A percentile compares a stretch with the other conserved stretches of the same genome.
These are phyloP conservation scores for Corydoras sp. DNA, from an alignment of 2,113 vertebrate species.

Conservation along the genomic window DNA sequence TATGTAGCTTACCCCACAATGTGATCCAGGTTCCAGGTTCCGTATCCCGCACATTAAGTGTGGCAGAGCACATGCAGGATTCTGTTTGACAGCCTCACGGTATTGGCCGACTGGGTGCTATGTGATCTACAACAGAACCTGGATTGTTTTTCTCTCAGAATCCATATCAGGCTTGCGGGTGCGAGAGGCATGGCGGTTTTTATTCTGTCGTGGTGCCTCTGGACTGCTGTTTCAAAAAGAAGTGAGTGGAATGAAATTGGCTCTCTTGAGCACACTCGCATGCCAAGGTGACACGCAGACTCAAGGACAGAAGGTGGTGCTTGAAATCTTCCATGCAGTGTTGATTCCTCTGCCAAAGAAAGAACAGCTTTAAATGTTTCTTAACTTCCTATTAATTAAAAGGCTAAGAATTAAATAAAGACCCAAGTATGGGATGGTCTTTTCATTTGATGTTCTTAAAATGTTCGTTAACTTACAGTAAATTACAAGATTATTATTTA, in stretches of 20 bases:
- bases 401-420: too few relatives aligned
- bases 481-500: too few relatives aligned
- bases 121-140: slow-evolving; percentile 50
- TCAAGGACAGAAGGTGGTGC: not conserved
- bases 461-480: too few relatives aligned
- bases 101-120: slow-evolving; percentile 26
- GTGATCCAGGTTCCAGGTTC: not conserved
- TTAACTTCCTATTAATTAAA: too few relatives aligned
- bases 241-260: slow-evolving; percentile 19
- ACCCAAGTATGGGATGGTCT: too few relatives aligned
- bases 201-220: slow-evolving; percentile 23
- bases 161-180: slow-evolving; percentile 27
- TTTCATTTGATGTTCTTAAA: too few relatives aligned
- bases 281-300: slow-evolving; percentile 17
- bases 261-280: slow-evolving; percentile 10
- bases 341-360: too few relatives aligned
- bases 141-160: slow-evolving; percentile 34
- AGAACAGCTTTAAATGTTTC: too few relatives aligned
- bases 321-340: too few relatives aligned
- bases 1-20: not conserved
- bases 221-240: slow-evolving; percentile 38
- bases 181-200: slow-evolving; percentile 14
- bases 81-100: slow-evolving; percentile 42
- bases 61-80: slow-evolving; percentile 26
- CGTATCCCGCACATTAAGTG: slow-evolving; percentile 23